Conservation (phyloP, 1,140 invertebrate genomes). For the Pseudomyrmex gracilis region DNA sequence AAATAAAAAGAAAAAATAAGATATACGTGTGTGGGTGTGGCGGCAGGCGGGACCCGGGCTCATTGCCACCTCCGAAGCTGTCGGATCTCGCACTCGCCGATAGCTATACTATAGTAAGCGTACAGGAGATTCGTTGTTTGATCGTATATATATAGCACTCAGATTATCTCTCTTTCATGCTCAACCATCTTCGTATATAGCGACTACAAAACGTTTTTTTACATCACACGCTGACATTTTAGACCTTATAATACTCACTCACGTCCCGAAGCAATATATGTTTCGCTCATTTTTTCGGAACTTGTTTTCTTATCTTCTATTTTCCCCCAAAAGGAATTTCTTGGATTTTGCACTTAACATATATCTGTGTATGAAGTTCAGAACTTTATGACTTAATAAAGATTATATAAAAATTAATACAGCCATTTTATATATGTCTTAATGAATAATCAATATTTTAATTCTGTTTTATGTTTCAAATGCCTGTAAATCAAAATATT, state of each 20-base stretch:
- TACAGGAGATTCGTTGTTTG: slow-evolving; percentile 41
- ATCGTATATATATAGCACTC: background rate
- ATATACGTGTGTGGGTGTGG: slow-evolving; percentile 83
- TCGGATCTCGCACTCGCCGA: slow-evolving; percentile 81
- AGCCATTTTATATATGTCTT: background rate
- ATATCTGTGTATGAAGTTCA: background rate
- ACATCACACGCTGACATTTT: slow-evolving; percentile 31
- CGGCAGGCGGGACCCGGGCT: slow-evolving; percentile 81
- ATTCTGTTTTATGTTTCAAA: slow-evolving; percentile 3
- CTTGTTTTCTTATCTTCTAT: background rate
- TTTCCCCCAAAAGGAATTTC: background rate
- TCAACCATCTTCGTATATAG: slow-evolving; percentile 28
- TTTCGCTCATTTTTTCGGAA: slow-evolving; percentile 7
- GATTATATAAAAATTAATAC: background rate
- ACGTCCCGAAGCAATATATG: slow-evolving; percentile 10
- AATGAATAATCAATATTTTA: background rate
- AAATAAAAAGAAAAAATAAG: slow-evolving; percentile 83
- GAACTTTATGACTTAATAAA: no score
- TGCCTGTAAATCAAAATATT: background rate
- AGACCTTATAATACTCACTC: slow-evolving; percentile 33
- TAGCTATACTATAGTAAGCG: slow-evolving; percentile 65
- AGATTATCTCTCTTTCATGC: slow-evolving; percentile 22
- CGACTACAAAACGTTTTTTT: slow-evolving; percentile 28
- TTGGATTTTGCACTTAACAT: background rate
- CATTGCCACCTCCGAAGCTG: slow-evolving; percentile 83